Evolutionary conservation across 2,888 invertebrate genomes (phyloP).

Genomic region (Agonum fuliginosum): DNA sequence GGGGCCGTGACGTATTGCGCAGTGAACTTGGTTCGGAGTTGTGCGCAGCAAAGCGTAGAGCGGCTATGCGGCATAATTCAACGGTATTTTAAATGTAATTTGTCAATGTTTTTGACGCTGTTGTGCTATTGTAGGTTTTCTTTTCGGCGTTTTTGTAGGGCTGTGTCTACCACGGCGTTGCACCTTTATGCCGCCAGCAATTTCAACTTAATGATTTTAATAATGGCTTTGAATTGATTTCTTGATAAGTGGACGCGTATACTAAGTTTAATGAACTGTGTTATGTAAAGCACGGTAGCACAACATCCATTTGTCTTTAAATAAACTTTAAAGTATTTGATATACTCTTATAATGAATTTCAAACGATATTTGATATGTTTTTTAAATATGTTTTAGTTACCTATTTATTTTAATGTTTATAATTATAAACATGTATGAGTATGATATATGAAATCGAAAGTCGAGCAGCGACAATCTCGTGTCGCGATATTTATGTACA

Average conservation of each 20-base stretch:
- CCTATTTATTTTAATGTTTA: too few species aligned
- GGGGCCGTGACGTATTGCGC: conserved; percentile 52
- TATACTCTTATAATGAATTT: too few species aligned
- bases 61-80: conserved; percentile 53
- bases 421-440: too few species aligned
- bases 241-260: conserved; percentile 32
- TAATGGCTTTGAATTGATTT: conserved; percentile 53
- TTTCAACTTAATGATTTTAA: conserved; percentile 50
- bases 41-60: conserved; percentile 24
- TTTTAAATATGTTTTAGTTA: too few species aligned
- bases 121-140: conserved; percentile 28
- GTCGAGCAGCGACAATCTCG: too few species aligned
- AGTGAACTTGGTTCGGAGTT: neutral
- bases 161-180: conserved; percentile 49
- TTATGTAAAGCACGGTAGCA: conserved; percentile 9
- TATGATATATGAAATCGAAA: too few species aligned
- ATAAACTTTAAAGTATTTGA: too few species aligned
- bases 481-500: too few species aligned
- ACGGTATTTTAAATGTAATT: conserved; percentile 58
- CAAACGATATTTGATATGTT: too few species aligned
- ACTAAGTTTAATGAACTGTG: conserved; percentile 34
- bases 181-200: conserved; percentile 47
- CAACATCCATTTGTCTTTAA: too few species aligned
- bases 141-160: conserved; percentile 49
- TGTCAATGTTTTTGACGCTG: conserved; percentile 59